A percentile compares a stretch with the other conserved stretches of the same genome.
Conservation (phyloP, 2,888 invertebrate genomes). For the Drosophila barbarae region DNA sequence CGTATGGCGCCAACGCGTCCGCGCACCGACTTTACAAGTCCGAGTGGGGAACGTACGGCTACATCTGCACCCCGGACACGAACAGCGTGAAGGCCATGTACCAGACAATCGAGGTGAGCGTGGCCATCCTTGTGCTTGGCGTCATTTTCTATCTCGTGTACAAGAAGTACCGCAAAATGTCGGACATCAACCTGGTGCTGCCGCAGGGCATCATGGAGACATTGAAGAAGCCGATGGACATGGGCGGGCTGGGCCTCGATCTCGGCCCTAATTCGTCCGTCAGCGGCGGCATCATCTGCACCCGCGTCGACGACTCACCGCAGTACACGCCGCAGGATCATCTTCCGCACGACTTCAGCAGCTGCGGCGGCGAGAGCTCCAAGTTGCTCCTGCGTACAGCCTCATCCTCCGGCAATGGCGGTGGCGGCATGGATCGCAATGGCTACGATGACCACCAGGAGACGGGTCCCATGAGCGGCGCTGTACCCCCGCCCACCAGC, state of each 20-base stretch:
- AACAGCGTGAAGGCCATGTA: slow-evolving; percentile 33
- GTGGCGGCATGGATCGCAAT: slow-evolving; percentile 38
- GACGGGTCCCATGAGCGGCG: slow-evolving; percentile 4
- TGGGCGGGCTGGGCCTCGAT: slow-evolving; percentile 19
- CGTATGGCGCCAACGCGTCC: slow-evolving; percentile 45
- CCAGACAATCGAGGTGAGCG: slow-evolving; percentile 34
- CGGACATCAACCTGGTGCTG: slow-evolving; percentile 73
- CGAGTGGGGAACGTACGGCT: slow-evolving; percentile 50
- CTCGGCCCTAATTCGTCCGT: slow-evolving; percentile 8
- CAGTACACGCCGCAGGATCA: slow-evolving; percentile 48
- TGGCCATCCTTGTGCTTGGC: slow-evolving; percentile 38
- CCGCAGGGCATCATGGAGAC: slow-evolving; percentile 74
- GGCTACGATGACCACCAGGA: slow-evolving; percentile 46
- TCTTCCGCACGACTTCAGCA: slow-evolving; percentile 54
- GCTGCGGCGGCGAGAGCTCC: slow-evolving; percentile 63
- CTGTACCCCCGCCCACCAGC: slow-evolving; percentile 23
- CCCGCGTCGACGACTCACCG: slow-evolving; percentile 45
- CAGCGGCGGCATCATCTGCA: slow-evolving; percentile 37
- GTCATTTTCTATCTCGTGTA: slow-evolving; percentile 57
- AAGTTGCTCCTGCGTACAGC: slow-evolving; percentile 54
- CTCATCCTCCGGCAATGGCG: slow-evolving; percentile 27
- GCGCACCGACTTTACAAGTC: slow-evolving; percentile 65
- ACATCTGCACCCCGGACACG: slow-evolving; percentile 47
- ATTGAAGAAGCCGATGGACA: slow-evolving; percentile 60
- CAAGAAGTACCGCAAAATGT: slow-evolving; percentile 75